Evolutionary conservation across 2,888 invertebrate species (phyloP), one percentile per base, ranked within the genome.

Genomic region (Emmelina monodactyla): DNA sequence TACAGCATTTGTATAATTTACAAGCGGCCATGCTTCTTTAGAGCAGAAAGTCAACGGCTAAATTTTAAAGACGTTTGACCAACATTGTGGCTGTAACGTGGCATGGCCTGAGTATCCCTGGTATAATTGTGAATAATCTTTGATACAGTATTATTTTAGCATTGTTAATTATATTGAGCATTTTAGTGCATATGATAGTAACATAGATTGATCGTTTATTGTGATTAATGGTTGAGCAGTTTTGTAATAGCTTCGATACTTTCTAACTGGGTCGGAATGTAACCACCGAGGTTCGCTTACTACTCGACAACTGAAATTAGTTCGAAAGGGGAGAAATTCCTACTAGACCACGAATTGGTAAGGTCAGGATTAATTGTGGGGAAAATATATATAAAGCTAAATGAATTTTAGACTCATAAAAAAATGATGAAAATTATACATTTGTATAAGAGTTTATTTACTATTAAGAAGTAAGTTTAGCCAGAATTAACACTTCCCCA

Each of bases 11-110:
- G 58, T 62, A 60, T 55, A 56, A 45, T 47, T 54, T 49, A 51
- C 45, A 47, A 46, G 55, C 49, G 63, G 63, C 64, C 62, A 64
- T 64, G 66, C 67, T 68, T 63, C 62, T 51, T 62, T 65, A 66
- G 61, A 66, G 58, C 62, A 54, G 47, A 53, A 46, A 51, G 51
- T 53, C 35, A 36, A 28, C 51, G 50, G 52, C 40, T 51, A 48
- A 14, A 28, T n/a, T 13, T 12, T 33, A 19, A 49, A 45, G 47
- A 50, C 14, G 13, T 12, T 13, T 4, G 19, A 29, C 43, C 47
- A 42, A 43, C 49, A 44, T 49, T 44, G 49, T 48, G 55, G 56
- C 60, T 63, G 55, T 65, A 58, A 62, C 55, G 65, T 59, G 52
- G 66, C 64, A 65, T 64, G 66, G 65, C 58, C 61, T 49, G 41